Evolutionary conservation across 2,888 invertebrate genomes (phyloP).

Genomic region (Tolmerus cingulatus): DNA sequence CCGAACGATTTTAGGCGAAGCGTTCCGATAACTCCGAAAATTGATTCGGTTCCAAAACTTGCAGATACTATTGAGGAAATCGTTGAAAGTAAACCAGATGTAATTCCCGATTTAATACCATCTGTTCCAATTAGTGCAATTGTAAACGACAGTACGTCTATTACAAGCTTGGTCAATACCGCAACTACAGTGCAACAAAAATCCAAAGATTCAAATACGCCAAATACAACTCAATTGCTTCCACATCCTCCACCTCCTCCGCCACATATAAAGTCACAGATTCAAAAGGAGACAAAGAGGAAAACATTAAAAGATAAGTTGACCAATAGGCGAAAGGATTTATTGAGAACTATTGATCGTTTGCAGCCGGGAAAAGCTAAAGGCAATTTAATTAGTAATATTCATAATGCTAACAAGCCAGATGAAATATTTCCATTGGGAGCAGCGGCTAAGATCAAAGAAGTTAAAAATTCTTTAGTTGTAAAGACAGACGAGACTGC

Average conservation of each 20-base stretch:
- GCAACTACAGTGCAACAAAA: constrained; percentile 50
- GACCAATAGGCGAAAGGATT: constrained; percentile 70
- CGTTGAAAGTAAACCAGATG: constrained; percentile 55
- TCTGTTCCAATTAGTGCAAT: constrained; percentile 47
- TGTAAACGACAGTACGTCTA: constrained; percentile 45
- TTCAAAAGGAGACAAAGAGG: constrained; percentile 62
- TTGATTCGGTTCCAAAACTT: constrained; percentile 63
- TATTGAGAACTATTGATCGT: constrained; percentile 83
- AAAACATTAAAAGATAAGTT: constrained; percentile 62
- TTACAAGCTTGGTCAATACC: constrained; percentile 48
- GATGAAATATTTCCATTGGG: constrained; percentile 70
- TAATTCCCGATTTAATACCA: constrained; percentile 53
- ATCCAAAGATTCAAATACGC: constrained; percentile 57
- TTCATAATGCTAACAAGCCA: constrained; percentile 67
- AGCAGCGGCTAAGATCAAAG: constrained; percentile 68
- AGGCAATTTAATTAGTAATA: constrained; percentile 81
- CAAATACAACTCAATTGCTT: constrained; percentile 59
- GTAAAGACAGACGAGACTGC: constrained; percentile 73
- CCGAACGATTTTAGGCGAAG: constrained; percentile 64
- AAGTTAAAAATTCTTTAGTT: constrained; percentile 67
- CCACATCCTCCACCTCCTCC: constrained; percentile 61
- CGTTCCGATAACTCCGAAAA: constrained; percentile 61
- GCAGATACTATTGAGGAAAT: constrained; percentile 66
- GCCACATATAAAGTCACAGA: constrained; percentile 61
- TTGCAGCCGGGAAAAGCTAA: constrained; percentile 88